These are phyloP conservation scores for Callinectes sapidus DNA, from an alignment of 2,888 invertebrate species.

Conservation along the genomic window DNA sequence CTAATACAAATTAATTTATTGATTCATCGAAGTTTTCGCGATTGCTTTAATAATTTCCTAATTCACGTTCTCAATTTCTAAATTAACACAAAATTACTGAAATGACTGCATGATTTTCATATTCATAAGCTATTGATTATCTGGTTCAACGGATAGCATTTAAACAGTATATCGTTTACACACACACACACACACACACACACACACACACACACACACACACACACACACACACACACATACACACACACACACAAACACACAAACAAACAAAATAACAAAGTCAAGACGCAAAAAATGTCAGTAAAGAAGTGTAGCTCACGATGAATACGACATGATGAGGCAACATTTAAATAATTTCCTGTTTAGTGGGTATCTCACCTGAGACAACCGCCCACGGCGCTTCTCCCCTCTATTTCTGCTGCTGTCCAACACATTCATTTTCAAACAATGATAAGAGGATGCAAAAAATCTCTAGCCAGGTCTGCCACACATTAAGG, in stretches of 20 bases:
- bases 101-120: neutral
- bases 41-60: neutral
- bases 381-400: too few relatives aligned
- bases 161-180: neutral
- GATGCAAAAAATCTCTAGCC: neutral
- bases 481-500: neutral
- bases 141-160: neutral
- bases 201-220: slow-evolving; percentile 16
- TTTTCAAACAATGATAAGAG: neutral
- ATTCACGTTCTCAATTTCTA: neutral
- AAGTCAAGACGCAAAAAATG: too few relatives aligned
- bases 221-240: slow-evolving; percentile 37
- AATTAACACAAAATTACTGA: neutral
- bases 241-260: neutral
- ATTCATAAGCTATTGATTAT: neutral
- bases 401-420: neutral
- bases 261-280: too few relatives aligned
- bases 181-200: neutral
- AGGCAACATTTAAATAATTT: too few relatives aligned
- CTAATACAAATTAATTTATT: neutral
- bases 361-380: too few relatives aligned
- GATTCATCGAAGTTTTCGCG: neutral
- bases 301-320: too few relatives aligned
- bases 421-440: neutral
- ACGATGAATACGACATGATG: too few relatives aligned